Percentiles rank a stretch among this genome's conserved stretches.
Evolutionary conservation across 1,140 invertebrate genomes (phyloP).

Genomic region (Alviniconcha marisindica): DNA sequence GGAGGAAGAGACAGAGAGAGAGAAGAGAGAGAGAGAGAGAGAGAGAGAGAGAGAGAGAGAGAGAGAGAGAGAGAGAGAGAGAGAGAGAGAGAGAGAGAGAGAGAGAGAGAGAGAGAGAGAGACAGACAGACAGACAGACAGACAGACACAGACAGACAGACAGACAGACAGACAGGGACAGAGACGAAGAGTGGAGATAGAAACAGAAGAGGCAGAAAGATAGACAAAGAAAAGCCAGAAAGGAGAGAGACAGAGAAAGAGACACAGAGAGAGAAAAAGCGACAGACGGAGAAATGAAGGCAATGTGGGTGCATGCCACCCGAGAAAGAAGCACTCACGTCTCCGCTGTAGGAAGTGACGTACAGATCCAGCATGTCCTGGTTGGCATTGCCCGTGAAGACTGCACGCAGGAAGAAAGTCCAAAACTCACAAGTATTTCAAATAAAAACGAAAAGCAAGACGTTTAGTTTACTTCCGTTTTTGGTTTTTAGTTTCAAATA

Average conservation of each 20-base stretch:
- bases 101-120: not conserved
- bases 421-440: too few relatives aligned
- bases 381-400: not conserved
- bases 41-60: not conserved
- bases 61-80: not conserved
- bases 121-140: not conserved
- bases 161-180: not conserved
- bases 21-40: not conserved
- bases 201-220: not conserved
- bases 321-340: not conserved
- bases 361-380: conserved; percentile 7
- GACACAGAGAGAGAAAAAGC: too few relatives aligned
- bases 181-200: not conserved
- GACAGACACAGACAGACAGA: not conserved
- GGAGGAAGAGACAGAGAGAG: too few relatives aligned
- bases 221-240: not conserved
- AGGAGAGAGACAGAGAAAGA: not conserved
- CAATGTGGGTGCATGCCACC: not conserved
- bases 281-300: not conserved
- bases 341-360: not conserved
- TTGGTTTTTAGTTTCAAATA: too few relatives aligned
- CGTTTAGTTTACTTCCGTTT: too few relatives aligned
- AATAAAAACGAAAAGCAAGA: too few relatives aligned
- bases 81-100: not conserved
- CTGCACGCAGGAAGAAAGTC: too few relatives aligned